phyloP scores from a whole-genome alignment of 2,113 vertebrate species.

The Rattus norvegicus region GRCr8 NC_086037.1:31400501-31401000 shows the following conservation, averaged over 20 bases:
- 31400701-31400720: background rate
- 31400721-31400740: background rate
- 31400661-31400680: no score
- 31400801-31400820: background rate
- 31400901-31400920: background rate
- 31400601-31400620: background rate
- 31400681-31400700: background rate
- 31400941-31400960: background rate
- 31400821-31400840: background rate
- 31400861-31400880: background rate
- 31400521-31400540: background rate
- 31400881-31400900: background rate
- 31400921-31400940: background rate
- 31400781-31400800: background rate
- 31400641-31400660: background rate
- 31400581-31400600: background rate
- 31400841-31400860: background rate
- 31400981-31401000: background rate
- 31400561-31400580: background rate
- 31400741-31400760: background rate
- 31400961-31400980: background rate
- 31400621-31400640: background rate
- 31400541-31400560: background rate
- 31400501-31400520: no score
- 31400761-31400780: background rate